Evolutionary conservation across 2,113 vertebrate genomes (phyloP).

Genomic region (Actenoides lindsayi): DNA sequence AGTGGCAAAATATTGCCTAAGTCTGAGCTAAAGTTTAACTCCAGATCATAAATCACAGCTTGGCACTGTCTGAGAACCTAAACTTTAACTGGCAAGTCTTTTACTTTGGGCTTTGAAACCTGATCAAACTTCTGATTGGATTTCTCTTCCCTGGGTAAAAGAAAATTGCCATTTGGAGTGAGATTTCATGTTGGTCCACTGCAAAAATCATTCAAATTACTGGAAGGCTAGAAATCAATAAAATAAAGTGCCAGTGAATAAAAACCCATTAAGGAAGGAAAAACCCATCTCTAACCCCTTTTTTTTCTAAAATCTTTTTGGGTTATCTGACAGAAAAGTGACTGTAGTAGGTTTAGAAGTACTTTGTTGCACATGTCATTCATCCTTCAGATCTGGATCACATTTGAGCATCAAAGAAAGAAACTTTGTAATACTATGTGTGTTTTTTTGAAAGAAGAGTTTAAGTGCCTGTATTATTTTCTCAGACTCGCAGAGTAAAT

Average conservation of each 20-base stretch:
- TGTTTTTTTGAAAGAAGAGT: background rate
- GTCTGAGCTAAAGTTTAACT: background rate
- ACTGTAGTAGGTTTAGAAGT: background rate
- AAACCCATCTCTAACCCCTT: background rate
- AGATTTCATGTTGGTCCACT: background rate
- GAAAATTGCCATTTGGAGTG: background rate
- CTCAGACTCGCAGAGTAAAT: background rate
- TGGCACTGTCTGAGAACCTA: background rate
- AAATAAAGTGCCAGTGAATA: background rate
- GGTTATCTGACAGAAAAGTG: background rate
- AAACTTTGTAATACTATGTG: background rate
- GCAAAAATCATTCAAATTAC: constrained; percentile 12
- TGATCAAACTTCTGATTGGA: background rate
- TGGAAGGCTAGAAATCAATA: constrained; percentile 20
- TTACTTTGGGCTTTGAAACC: background rate
- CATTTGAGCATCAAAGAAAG: background rate
- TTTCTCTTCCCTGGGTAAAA: background rate
- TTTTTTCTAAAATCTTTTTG: background rate
- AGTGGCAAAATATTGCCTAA: background rate
- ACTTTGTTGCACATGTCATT: background rate
- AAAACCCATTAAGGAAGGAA: constrained; percentile 2
- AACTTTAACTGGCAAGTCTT: background rate
- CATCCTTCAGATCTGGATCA: background rate
- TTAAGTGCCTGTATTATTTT: background rate
- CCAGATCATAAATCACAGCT: background rate